Conservation (phyloP, 2,113 vertebrate genomes). For the Ameiurus melas region DNA sequence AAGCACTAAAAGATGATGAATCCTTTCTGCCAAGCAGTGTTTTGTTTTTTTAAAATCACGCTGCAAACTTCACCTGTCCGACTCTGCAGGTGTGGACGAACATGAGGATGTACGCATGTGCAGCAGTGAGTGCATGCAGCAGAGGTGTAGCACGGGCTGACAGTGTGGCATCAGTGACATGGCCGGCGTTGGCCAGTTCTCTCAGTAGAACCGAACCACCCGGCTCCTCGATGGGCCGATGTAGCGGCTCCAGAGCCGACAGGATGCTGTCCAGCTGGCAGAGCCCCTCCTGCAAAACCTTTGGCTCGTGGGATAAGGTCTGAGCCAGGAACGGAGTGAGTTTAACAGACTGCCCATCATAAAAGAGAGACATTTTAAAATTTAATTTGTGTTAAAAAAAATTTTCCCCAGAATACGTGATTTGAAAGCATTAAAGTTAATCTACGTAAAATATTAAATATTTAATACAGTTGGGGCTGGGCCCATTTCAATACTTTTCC, state of each 20-base stretch:
- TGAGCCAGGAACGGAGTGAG: constrained; percentile 54
- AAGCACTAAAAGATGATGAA: background rate
- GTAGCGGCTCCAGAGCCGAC: constrained; percentile 87
- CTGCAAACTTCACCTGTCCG: constrained; percentile 79
- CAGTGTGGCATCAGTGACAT: constrained; percentile 87
- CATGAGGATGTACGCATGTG: constrained; percentile 98
- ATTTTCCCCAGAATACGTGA: background rate
- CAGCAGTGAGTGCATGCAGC: constrained; percentile 89
- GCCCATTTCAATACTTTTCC: background rate
- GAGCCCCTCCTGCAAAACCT: constrained; percentile 91
- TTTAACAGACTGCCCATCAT: background rate
- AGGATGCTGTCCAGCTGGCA: constrained; percentile 91
- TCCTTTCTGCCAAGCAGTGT: background rate
- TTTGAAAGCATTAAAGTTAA: background rate
- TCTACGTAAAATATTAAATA: background rate
- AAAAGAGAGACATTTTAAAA: background rate
- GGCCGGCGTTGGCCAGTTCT: constrained; percentile 88
- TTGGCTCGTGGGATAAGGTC: constrained; percentile 95
- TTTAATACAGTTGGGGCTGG: background rate
- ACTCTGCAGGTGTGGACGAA: constrained; percentile 94
- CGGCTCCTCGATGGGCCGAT: constrained; percentile 91
- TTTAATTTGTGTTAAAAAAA: background rate
- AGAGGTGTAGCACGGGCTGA: constrained; percentile 91
- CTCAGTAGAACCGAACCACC: constrained; percentile 90
- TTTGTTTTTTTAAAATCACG: background rate